Base-by-base conservation (phyloP, 2,797 vertebrate genomes). In the Acipenser oxyrinchus region DNA sequence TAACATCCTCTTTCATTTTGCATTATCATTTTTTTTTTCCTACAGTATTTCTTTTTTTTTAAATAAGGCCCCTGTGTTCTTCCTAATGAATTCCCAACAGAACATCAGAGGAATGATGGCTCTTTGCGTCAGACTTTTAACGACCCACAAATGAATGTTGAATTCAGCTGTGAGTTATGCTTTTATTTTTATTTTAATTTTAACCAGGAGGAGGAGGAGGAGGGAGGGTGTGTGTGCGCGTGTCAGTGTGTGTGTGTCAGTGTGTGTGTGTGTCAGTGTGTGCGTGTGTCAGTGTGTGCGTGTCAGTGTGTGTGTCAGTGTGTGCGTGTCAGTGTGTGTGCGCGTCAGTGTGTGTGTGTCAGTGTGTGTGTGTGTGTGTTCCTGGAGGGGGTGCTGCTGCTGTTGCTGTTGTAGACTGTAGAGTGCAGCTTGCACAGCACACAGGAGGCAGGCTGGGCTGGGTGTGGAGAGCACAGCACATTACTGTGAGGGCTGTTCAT, bases 261-360 rank as follows among this genome's bases (percentile, higher is more conserved):
- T 18, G 18, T 2, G 18, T 18, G 53, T 57, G 53, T 6, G 6
- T 5, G 53, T 57, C 10, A 10, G 7, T 64, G 77, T 82, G 79
- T 80, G 78, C 76, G 82, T 81, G 84, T 82, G 82, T 83, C 78
- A 76, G 76, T 77, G 76, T 78, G 77, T 79, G 72, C 75, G 74
- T 48, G 68, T 53, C 6, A 75, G 67, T 66, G 70, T 53, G 58
- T 58, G 52, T 48, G 49, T 53, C 63, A 5, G 48, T 55, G 52
- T 48, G 18, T 13, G n/a, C 48, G 6, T 60, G 48, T 12, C 62
- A 52, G 10, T 64, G 51, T 62, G 51, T 65, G 67, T 64, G 63
- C 68, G 66, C 59, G 71, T 72, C 66, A 73, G 37, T 52, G 62
- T 57, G 50, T 18, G 15, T 58, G 58, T 48, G 61, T 63, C 15